A percentile compares a stretch with the other conserved stretches of the same genome.
Conservation (phyloP, 2,797 vertebrate species). For the Hafferia zeledoni region DNA sequence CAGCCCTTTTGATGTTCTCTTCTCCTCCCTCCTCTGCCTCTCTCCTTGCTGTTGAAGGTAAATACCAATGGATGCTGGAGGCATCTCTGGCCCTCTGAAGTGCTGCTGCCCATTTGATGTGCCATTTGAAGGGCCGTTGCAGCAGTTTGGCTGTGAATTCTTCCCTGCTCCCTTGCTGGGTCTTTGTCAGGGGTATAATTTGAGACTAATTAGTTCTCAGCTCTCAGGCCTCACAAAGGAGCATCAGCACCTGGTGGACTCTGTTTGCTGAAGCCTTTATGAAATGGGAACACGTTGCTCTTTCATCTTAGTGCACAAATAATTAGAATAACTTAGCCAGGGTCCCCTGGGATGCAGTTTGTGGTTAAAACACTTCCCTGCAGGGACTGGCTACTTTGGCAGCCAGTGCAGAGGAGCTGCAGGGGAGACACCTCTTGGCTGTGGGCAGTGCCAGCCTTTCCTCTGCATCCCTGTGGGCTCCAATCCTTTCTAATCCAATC, state of each 20-base stretch:
- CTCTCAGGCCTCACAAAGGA: conserved; percentile 27
- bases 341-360: background rate
- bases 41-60: background rate
- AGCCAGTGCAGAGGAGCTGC: background rate
- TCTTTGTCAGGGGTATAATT: conserved; percentile 38
- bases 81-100: conserved; percentile 18
- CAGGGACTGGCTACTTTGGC: background rate
- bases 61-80: background rate
- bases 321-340: conserved; percentile 13
- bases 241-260: conserved; percentile 12
- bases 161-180: background rate
- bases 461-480: background rate
- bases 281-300: background rate
- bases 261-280: conserved; percentile 17
- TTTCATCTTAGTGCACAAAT: conserved; percentile 34
- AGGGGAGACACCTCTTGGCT: background rate
- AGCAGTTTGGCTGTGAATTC: background rate
- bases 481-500: background rate
- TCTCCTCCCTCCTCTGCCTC: background rate
- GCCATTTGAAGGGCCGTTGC: background rate
- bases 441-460: background rate
- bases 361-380: background rate
- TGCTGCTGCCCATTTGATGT: background rate
- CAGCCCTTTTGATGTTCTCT: background rate
- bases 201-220: conserved; percentile 53